Evolutionary conservation across 2,797 vertebrate species (phyloP).

Genomic region (Apogon hyalosoma): DNA sequence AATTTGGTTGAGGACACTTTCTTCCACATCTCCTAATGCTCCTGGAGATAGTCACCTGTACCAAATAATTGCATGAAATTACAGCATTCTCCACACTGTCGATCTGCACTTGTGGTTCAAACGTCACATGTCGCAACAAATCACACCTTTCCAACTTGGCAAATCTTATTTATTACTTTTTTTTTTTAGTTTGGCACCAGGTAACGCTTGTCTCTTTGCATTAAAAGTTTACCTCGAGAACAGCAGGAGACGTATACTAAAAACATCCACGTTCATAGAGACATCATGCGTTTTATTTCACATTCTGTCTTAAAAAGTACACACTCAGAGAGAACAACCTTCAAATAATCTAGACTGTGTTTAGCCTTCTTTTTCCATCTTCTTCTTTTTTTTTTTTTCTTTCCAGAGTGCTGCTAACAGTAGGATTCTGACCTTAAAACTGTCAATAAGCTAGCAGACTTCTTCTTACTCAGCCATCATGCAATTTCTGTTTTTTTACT

Average conservation of each 20-base stretch:
- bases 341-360: neutral
- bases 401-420: slow-evolving; percentile 9
- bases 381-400: no score
- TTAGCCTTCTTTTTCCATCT: no score
- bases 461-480: slow-evolving; percentile 34
- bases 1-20: slow-evolving; percentile 59
- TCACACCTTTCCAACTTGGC: neutral
- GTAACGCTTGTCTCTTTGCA: neutral
- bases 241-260: neutral
- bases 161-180: slow-evolving; percentile 10
- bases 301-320: neutral
- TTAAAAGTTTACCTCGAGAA: neutral
- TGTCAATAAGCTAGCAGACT: slow-evolving; percentile 26
- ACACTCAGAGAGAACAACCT: slow-evolving; percentile 5
- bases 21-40: slow-evolving; percentile 40
- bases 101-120: slow-evolving; percentile 26
- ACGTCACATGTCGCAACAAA: slow-evolving; percentile 11
- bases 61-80: slow-evolving; percentile 66
- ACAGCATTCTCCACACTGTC: slow-evolving; percentile 32
- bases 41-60: slow-evolving; percentile 49
- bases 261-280: no score
- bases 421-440: slow-evolving; percentile 30
- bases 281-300: no score
- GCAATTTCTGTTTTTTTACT: slow-evolving; percentile 25
- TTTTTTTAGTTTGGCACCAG: neutral